Evolutionary conservation across 2,888 invertebrate genomes (phyloP), one percentile per base, ranked within the genome.

Genomic region (Sussaba pulchella): DNA sequence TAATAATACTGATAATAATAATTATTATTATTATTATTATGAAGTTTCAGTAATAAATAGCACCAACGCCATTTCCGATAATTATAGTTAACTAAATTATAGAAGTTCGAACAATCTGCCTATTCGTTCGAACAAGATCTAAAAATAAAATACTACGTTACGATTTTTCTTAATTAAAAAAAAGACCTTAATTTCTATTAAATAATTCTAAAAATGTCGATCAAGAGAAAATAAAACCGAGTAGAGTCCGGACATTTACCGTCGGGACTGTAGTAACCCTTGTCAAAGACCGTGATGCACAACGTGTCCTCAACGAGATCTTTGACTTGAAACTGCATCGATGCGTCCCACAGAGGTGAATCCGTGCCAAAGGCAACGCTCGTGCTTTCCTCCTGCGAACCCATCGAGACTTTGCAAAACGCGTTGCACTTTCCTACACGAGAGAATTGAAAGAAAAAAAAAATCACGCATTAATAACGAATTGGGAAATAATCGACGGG

Each of bases 301-400:
- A 96, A 92, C 21, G 95, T 94, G 88, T 96, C 96, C 87, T 95
- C 94, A 57, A 94, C 90, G 2, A 96, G 90, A 89, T 96, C 95
- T 87, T 95, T 94, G 61, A 96, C 94, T 82, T 95, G 94, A 90
- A 96, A 96, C 92, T 96, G 96, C 96, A 96, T 96, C 61, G 95
- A 95, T 70, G 94, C 93, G 89, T 96, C 95, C 96, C 96, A 96
- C 78, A 95, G 93, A 10, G 96, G 94, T 81, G 91, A 92, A 72
- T 93, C 90, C 39, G 94, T 93, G 24, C 95, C 94, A 74, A 94
- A 94, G 17, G 93, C 93, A 21, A 95, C 93, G 43, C 94, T 94
- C 0, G 96, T 96, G 86, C 94, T 93, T 87, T 95, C 95, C 87
- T 95, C 95, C 92, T 96, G 96, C 31, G 94, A 94, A 5, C 96